phyloP scores from a whole-genome alignment of 2,888 invertebrate species.

The Theodoxus fluviatilis region DNA sequence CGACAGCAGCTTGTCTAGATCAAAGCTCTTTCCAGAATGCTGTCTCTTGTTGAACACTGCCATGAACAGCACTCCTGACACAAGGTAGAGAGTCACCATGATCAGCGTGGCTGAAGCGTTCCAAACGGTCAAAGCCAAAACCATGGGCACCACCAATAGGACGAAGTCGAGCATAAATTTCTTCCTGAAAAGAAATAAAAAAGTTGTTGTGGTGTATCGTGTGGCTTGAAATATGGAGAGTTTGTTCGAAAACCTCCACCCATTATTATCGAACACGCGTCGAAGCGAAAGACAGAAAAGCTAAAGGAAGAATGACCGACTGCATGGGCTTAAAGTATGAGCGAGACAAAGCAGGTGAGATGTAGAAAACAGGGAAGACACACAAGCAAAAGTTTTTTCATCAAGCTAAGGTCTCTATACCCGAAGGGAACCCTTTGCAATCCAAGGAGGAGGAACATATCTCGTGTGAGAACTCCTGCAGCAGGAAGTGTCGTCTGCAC shows the following conservation, averaged over 20 bases:
- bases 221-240: not conserved
- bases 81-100: not conserved
- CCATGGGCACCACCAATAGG: slow-evolving; percentile 43
- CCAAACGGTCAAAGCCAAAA: slow-evolving; percentile 41
- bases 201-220: not conserved
- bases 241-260: no score
- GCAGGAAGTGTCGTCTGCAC: slow-evolving; percentile 33
- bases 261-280: no score
- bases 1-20: slow-evolving; percentile 7
- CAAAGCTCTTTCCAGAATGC: not conserved
- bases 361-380: no score
- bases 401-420: no score
- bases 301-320: no score
- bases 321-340: no score
- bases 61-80: not conserved
- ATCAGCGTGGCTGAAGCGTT: slow-evolving; percentile 25
- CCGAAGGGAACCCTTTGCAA: slow-evolving; percentile 19
- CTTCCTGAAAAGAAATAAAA: slow-evolving; percentile 33
- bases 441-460: slow-evolving; percentile 29
- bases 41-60: not conserved
- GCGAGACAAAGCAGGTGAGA: no score
- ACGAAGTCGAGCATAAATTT: slow-evolving; percentile 43
- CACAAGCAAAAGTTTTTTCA: no score
- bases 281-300: no score
- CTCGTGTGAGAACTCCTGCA: slow-evolving; percentile 35